A percentile compares a stretch with the other conserved stretches of the same genome.
These are phyloP conservation scores for Lymantria monacha DNA, from an alignment of 2,888 invertebrate genomes.

Conservation along the genomic window DNA sequence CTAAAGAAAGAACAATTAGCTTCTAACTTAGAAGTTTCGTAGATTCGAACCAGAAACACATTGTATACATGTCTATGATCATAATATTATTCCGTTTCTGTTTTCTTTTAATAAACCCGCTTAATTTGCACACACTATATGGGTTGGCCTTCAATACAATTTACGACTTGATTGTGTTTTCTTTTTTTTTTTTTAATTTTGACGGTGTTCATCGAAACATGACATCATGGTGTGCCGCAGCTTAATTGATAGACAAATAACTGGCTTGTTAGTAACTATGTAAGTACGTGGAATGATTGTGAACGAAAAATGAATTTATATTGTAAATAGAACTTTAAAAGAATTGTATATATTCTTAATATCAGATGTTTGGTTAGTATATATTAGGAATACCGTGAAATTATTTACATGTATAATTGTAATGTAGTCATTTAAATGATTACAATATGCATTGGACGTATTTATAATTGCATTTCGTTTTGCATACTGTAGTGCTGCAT, in stretches of 20 bases:
- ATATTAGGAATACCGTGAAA: not conserved
- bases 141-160: not conserved
- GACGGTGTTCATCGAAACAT: not conserved
- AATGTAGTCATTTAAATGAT: not conserved
- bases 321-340: no score
- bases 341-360: no score
- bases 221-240: not conserved
- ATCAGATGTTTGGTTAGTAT: not conserved
- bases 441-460: not conserved
- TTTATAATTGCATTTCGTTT: not conserved
- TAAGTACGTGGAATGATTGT: not conserved
- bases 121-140: not conserved
- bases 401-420: not conserved
- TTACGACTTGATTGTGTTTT: not conserved
- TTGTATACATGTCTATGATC: no score
- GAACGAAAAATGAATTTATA: not conserved
- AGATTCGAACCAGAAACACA: no score
- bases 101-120: no score
- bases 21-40: no score
- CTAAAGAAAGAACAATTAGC: no score
- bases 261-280: not conserved
- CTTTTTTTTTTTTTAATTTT: not conserved
- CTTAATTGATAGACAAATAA: not conserved
- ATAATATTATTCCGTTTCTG: no score
- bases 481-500: not conserved